Evolutionary conservation across 2,113 vertebrate genomes (phyloP).

Genomic region (Todiramphus saurophagus): DNA sequence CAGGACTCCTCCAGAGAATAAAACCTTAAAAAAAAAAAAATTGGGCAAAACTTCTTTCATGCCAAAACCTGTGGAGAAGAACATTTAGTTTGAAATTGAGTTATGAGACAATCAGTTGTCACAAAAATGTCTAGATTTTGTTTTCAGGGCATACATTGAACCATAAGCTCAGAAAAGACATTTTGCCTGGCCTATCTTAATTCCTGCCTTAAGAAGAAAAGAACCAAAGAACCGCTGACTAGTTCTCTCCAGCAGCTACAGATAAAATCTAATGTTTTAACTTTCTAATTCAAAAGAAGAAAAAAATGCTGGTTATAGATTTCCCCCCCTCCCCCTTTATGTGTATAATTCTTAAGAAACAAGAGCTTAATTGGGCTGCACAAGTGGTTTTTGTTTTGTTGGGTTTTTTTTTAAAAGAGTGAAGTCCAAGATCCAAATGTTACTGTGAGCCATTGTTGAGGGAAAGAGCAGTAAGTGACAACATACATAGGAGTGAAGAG

Average conservation of each 20-base stretch:
- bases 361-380: background rate
- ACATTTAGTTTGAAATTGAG: background rate
- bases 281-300: background rate
- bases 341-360: background rate
- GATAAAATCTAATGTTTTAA: background rate
- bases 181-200: background rate
- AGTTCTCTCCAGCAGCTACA: background rate
- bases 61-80: background rate
- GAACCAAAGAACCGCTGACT: background rate
- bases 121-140: background rate
- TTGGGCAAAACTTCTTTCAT: background rate
- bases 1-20: background rate
- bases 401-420: background rate
- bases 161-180: background rate
- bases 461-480: background rate
- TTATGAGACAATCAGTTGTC: background rate
- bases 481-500: background rate
- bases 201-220: background rate
- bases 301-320: background rate
- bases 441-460: slow-evolving; percentile 8
- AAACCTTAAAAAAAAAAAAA: background rate
- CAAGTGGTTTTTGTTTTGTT: too few species aligned
- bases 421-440: background rate
- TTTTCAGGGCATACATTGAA: background rate
- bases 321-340: rapidly evolving